Base-by-base conservation (phyloP, 2,797 vertebrate genomes). In the Steatocranus sp. region DNA sequence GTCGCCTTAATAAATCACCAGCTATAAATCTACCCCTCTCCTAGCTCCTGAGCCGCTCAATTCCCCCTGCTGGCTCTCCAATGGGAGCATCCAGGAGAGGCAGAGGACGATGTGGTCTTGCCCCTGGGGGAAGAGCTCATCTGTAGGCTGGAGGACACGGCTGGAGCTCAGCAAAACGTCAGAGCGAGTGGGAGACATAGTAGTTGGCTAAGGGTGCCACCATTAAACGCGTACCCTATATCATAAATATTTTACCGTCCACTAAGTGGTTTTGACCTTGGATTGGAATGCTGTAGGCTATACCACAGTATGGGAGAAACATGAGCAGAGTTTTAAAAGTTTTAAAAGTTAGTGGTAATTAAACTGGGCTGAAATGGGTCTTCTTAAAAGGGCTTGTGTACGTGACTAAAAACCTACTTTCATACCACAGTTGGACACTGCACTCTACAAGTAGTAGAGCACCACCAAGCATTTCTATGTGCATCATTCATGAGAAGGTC, bases 211-310 rank as follows among this genome's bases (percentile, higher is more conserved):
- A 56, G 51, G 82, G 48, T 2, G n/a, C 66, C 14, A 30, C 68
- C 23, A 86, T 92, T 90, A 91, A 92, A 91, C 70, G 48, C 2
- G 49, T 84, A 83, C 83, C 70, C 78, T 89, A 82, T 81, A 84
- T 91, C 88, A 89, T 93, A 87, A 90, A 92, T 87, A 84, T 92
- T 92, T 92, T 84, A 92, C 79, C 18, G 7, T 86, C 88, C 51
- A 48, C 87, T 90, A 91, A 91, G 92, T 89, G 90, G 83, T 84
- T 91, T 63, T 90, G 91, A 93, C 92, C 92, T 94, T 93, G 92
- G 79, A 90, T 91, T 74, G 43, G 25, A 79, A 76, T 15, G 76
- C 76, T 88, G 82, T 75, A 85, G 90, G 83, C 92, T 70, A 76
- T 6, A 43, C 6, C 70, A 36, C 23, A 20, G 48, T 76, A 12